A percentile compares a stretch with the other conserved stretches of the same genome.
Evolutionary conservation across 2,797 vertebrate genomes (phyloP).

Genomic region (Darevskia mixta): DNA sequence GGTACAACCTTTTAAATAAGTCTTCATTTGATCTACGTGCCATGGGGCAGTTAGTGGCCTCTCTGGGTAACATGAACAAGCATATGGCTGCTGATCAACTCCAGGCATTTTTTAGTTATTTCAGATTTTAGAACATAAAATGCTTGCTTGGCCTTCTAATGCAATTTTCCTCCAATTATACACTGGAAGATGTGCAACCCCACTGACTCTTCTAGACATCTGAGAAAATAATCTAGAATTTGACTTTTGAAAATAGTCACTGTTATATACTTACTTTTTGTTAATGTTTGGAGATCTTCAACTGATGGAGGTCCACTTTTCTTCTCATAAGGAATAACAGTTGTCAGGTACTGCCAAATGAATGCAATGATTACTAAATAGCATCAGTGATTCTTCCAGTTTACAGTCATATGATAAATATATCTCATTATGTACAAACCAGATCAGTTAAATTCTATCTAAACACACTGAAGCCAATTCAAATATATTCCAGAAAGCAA

Average conservation of each 20-base stretch:
- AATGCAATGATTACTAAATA: conserved; percentile 57
- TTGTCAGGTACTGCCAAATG: conserved; percentile 92
- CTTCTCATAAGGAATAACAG: conserved; percentile 98
- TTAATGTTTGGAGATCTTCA: conserved; percentile 97
- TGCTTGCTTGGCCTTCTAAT: neutral
- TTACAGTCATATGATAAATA: neutral
- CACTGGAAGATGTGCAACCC: neutral
- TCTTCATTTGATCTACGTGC: neutral
- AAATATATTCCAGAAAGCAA: conserved; percentile 5
- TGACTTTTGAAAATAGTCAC: conserved; percentile 1
- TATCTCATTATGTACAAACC: neutral
- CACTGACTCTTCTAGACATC: neutral
- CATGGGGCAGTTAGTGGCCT: neutral
- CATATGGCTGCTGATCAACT: neutral
- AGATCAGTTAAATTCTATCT: neutral
- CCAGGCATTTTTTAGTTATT: neutral
- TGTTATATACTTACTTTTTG: conserved; percentile 90
- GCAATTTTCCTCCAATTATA: neutral
- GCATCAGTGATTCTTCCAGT: neutral
- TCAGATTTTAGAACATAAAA: neutral
- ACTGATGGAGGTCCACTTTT: conserved; percentile 90
- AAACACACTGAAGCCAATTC: neutral
- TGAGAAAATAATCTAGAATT: neutral
- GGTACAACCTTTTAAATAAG: neutral
- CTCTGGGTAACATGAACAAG: neutral